phyloP scores from a whole-genome alignment of 2,888 invertebrate genomes.

The Nomada flava region DNA sequence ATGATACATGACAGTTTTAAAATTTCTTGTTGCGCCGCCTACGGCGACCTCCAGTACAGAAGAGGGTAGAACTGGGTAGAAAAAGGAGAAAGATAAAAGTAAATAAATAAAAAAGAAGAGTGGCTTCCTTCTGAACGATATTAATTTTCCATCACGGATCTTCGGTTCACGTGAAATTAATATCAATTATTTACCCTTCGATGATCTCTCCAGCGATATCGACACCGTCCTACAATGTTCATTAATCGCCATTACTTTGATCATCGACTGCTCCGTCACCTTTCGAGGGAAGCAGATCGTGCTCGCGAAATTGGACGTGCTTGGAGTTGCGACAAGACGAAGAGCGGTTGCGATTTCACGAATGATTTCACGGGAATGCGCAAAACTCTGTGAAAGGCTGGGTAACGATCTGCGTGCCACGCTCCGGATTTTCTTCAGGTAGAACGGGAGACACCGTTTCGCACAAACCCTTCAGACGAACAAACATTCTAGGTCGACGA shows the following conservation, averaged over 20 bases:
- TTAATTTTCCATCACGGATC: background rate
- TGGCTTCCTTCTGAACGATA: constrained; percentile 16
- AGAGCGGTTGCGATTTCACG: constrained; percentile 67
- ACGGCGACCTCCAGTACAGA: background rate
- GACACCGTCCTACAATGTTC: background rate
- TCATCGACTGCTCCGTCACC: background rate
- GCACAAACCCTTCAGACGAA: background rate
- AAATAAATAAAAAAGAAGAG: background rate
- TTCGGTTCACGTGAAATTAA: background rate
- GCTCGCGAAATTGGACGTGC: background rate
- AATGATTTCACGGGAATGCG: constrained; percentile 72
- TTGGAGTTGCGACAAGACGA: constrained; percentile 2
- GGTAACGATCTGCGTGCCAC: constrained; percentile 52
- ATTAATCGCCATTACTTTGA: constrained; percentile 27
- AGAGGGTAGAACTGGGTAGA: background rate
- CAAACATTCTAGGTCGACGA: constrained; percentile 48
- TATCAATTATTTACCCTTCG: no score
- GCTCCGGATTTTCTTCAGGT: constrained; percentile 40
- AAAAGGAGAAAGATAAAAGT: background rate
- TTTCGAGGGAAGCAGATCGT: constrained; percentile 7
- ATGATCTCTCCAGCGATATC: no score
- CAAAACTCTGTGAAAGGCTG: constrained; percentile 66
- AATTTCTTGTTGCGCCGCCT: constrained; percentile 38
- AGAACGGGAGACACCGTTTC: constrained; percentile 34
- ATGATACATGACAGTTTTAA: constrained; percentile 50